phyloP scores from a whole-genome alignment of 2,113 vertebrate species.

The Crypturellus undulatus region DNA sequence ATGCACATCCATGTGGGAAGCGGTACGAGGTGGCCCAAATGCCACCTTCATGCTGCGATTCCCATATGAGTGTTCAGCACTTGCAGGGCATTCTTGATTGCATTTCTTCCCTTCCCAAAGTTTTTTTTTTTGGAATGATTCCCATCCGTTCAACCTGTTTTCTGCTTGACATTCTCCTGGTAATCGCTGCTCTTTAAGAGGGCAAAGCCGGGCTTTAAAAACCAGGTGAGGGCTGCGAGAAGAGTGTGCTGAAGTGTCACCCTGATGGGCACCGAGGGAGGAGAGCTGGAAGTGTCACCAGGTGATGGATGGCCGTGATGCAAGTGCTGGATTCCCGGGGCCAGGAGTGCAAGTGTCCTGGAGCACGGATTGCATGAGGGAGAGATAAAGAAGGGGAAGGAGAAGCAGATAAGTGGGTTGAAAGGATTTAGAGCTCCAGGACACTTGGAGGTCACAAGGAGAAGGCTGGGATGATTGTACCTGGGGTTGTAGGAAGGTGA shows the following conservation, averaged over 20 bases:
- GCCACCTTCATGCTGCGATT: neutral
- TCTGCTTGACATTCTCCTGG: neutral
- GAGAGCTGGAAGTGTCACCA: neutral
- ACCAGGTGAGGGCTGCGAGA: neutral
- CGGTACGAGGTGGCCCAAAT: neutral
- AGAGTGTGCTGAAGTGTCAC: neutral
- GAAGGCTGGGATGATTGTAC: neutral
- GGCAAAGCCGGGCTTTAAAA: neutral
- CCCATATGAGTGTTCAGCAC: neutral
- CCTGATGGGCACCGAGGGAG: neutral
- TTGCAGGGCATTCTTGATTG: neutral
- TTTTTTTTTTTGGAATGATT: neutral
- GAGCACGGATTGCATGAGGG: neutral
- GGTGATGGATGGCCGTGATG: neutral
- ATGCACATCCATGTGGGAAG: rapidly evolving
- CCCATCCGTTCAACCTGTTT: neutral
- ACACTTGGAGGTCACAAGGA: rapidly evolving
- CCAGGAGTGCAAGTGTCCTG: neutral
- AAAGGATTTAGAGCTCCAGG: neutral
- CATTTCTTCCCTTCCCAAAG: too few relatives aligned
- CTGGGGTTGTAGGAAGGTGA: neutral
- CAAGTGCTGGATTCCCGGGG: neutral
- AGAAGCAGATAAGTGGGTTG: neutral
- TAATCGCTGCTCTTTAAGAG: neutral
- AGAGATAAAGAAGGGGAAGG: neutral